Base-by-base conservation (phyloP, 2,797 vertebrate genomes). In the Myotis myotis region DNA sequence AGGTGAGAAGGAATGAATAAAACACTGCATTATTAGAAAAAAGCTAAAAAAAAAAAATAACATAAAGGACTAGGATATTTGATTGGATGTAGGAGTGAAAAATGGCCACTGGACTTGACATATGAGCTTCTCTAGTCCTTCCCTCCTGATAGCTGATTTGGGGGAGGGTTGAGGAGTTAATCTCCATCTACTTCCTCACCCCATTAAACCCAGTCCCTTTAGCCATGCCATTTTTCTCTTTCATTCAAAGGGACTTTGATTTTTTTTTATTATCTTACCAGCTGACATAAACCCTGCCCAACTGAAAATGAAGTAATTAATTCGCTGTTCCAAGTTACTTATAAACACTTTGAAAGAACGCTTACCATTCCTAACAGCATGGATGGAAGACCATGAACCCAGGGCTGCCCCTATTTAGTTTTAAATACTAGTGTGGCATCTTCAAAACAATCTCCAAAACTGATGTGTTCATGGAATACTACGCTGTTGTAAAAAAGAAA, bases 241-340 rank as follows among this genome's bases (percentile, higher is more conserved):
- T 86, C 60, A 85, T 60, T 95, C 78, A 74, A 96, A 88, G 84
- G 68, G n/a, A 47, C 10, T 78, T 70, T 76, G 44, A 81, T 81
- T 81, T 87, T 91, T 41, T 93, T 6, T 88, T 87, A 81, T 86
- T 90, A 81, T 86, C 66, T 8, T 89, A 51, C 8, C 55, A 36
- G 75, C 9, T 28, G 7, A 76, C 51, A 90, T 53, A 41, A 80
- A 33, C 30, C 78, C 16, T 84, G 30, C 33, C 49, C 44, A 87
- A 95, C 2, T 76, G 10, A 93, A 94, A 92, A 89, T 75, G 23
- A 19, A 93, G 47, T 60, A 84, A 89, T 79, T 57, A 94, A 64
- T 66, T 71, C 47, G 68, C 60, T 81, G 44, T 57, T 82, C 49
- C 68, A 82, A 68, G 49, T 78, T 82, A 89, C 60, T 78, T 87